Evolutionary conservation across 2,888 invertebrate genomes (phyloP), one percentile per base, ranked within the genome.

Genomic region (Doris montereyensis): DNA sequence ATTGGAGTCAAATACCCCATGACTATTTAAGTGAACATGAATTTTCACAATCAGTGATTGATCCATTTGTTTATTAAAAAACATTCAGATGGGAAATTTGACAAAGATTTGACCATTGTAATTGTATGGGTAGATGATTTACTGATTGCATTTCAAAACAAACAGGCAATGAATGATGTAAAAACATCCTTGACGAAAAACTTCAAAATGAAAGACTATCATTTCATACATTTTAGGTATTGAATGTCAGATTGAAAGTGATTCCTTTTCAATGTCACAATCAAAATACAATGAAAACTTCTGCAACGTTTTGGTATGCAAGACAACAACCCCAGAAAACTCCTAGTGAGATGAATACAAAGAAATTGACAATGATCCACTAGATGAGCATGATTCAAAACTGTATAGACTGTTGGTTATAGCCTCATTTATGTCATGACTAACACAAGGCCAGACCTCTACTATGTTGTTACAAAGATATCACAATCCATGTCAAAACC

Each of bases 1-100:
- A 82, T 68, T 83, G 84, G 83, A 82, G 83, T 41, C 60, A 67
- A 41, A 21, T 81, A 28, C 58, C 67, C 32, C 73, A 60, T 71
- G 60, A 24, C 52, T 68, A 21, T 67, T 30, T 73, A 60, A n/a
- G 32, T 30, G 79, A 81, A 52, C 68, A 78, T 17, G 52, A 32
- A 0, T 70, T 70, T 57, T 34, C 26, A 24, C 24, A 76, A 26
- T 65, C 28, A 21, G n/a, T 21, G 4, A 17, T 26, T 70, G 77
- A 67, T 30, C 26, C n/a, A 1, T 75, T 60, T 32, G 58, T 74
- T 10, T 60, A 74, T 57, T 62, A 52, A 41, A 41, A 17, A 5
- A 10, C 17, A 5, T 41, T 41, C 52, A 10, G 52, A 41, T 17
- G 57, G 57, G 8, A 8, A 73, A 13, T 21, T 13, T 21, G 26